Base-by-base conservation (phyloP, 1,140 invertebrate species). In the Drosophila melanica region DNA sequence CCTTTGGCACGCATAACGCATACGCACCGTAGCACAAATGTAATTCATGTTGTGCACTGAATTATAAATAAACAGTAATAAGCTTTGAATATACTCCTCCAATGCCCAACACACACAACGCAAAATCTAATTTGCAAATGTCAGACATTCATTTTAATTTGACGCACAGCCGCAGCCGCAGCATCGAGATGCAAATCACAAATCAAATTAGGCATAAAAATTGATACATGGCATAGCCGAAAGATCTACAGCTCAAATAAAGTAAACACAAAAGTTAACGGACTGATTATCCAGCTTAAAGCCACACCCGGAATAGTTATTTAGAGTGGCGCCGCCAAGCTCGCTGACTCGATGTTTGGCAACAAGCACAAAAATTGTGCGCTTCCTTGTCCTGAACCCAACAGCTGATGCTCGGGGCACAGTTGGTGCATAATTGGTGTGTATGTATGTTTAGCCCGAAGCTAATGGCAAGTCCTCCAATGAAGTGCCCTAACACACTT, bases 41-140 rank as follows among this genome's bases (percentile, higher is more conserved):
- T 65, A 78, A 87, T 79, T 68, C 75, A 79, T 87, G 70, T 68
- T 87, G 75, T 53, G 70, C 45, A 67, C 78, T 81, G 82, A 86
- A 81, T 86, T 81, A 82, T 79, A 74, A 79, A 87, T 77, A 77
- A 87, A 73, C 72, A 51, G 60, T 51, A 82, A 89, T 70, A 76
- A 71, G 82, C 62, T 78, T 54, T 64, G 53, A 64, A 82, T 71
- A 48, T 81, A 44, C 48, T 42, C 11, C 16, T 37, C 18, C 39
- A 20, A 48, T 54, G 33, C 44, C 30, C 51, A 50, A 48, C 48
- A 44, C 47, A 70, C 44, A 50, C 35, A 67, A 2, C 9, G 6
- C n/a, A 33, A 58, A 16, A 39, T 51, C 12, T 50, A 63, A 63
- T 63, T 63, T 51, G 12, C 16, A 16, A 47, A 35, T 48, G 44